These are phyloP conservation scores for Pangasianodon gigas DNA, from an alignment of 2,113 vertebrate species.

Conservation along the genomic window DNA sequence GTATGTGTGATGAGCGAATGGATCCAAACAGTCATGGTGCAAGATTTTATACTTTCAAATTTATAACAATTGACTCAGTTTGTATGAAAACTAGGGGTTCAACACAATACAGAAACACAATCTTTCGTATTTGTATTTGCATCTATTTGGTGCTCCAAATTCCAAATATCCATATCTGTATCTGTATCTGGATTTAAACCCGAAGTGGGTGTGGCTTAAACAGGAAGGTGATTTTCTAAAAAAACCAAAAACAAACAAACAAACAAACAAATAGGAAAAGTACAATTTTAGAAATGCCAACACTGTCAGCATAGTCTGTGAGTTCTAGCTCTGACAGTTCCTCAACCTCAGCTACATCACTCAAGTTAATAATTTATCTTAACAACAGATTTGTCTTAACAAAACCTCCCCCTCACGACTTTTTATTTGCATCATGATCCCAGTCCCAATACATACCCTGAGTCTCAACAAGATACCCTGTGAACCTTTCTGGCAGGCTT, in stretches of 20 bases:
- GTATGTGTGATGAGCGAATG: neutral
- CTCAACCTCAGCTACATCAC: neutral
- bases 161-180: neutral
- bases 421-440: neutral
- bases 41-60: neutral
- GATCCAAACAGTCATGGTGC: neutral
- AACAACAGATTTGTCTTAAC: neutral
- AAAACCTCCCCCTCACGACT: neutral
- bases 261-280: neutral
- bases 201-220: neutral
- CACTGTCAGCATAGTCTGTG: neutral
- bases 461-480: neutral
- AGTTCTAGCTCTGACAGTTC: neutral
- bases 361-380: neutral
- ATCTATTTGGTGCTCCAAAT: neutral
- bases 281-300: neutral
- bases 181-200: neutral
- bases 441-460: neutral
- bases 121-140: neutral
- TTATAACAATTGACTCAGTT: neutral
- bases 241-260: neutral
- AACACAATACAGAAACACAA: neutral
- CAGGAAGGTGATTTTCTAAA: neutral
- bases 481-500: neutral
- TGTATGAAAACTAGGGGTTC: neutral